A percentile compares a stretch with the other conserved stretches of the same genome.
Conservation (phyloP, 2,113 vertebrate species). For the Peromyscus californicus region DNA sequence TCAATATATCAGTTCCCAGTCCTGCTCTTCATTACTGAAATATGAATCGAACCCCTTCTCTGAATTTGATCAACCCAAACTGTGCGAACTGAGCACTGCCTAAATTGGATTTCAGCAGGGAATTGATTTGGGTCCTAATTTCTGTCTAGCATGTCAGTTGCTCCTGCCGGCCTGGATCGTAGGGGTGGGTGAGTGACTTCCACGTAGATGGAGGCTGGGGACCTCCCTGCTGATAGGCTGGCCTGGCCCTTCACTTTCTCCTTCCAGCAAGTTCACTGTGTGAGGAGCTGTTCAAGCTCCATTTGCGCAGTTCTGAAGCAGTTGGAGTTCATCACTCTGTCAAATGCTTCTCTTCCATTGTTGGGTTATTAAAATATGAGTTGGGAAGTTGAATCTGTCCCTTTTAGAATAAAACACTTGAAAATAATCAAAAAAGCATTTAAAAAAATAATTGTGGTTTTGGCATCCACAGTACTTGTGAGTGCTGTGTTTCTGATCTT, state of each 20-base stretch:
- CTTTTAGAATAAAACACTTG: constrained; percentile 69
- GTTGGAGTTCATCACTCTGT: constrained; percentile 77
- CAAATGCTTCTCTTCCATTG: constrained; percentile 79
- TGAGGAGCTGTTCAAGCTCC: constrained; percentile 78
- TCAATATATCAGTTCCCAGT: constrained; percentile 81
- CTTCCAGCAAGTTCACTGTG: constrained; percentile 73
- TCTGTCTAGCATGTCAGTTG: constrained; percentile 57
- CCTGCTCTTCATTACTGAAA: constrained; percentile 78
- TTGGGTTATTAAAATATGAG: constrained; percentile 79
- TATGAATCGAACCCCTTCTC: constrained; percentile 76
- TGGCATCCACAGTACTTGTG: constrained; percentile 27
- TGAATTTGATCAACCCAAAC: constrained; percentile 80
- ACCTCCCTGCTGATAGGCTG: constrained; percentile 73
- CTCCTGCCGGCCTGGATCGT: constrained; percentile 56
- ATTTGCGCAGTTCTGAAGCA: constrained; percentile 79
- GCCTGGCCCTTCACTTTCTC: constrained; percentile 72
- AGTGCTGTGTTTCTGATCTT: constrained; percentile 67
- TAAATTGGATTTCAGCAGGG: constrained; percentile 68
- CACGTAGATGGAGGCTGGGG: constrained; percentile 65
- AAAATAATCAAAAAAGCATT: constrained; percentile 70
- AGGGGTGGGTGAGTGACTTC: constrained; percentile 67
- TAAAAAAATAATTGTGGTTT: constrained; percentile 30
- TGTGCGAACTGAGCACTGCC: constrained; percentile 57
- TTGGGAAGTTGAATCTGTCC: constrained; percentile 70
- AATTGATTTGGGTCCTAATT: constrained; percentile 75